Conservation (phyloP, 2,797 vertebrate genomes). For the Platyrinchus mystaceus region DNA sequence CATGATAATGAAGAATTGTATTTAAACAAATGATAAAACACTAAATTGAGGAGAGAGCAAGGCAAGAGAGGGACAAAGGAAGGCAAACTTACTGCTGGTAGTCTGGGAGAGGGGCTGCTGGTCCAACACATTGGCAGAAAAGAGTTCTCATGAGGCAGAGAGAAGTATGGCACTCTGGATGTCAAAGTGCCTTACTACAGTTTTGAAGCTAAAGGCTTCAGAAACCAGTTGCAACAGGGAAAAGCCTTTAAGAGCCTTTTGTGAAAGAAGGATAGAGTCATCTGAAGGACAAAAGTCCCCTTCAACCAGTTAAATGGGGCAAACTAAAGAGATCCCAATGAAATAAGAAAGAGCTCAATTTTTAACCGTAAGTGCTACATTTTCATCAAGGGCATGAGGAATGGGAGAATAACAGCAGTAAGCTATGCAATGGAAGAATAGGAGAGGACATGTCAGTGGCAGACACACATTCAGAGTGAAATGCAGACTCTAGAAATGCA, state of each 20-base stretch:
- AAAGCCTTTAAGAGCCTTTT: not conserved
- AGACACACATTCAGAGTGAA: not conserved
- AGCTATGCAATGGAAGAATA: not conserved
- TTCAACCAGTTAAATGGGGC: not conserved
- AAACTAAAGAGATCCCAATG: not conserved
- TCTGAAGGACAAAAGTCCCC: not conserved
- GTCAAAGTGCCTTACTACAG: not conserved
- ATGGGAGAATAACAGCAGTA: not conserved
- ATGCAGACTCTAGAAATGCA: not conserved
- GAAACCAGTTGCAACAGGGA: not conserved
- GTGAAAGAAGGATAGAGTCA: not conserved
- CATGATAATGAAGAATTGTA: not conserved
- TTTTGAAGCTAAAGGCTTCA: not conserved
- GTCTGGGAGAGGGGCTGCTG: not conserved
- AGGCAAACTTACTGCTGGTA: not conserved
- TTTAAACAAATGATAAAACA: not conserved
- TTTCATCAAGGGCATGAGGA: not conserved
- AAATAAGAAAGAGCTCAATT: not conserved
- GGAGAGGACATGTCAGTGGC: not conserved
- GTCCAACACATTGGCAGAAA: not conserved
- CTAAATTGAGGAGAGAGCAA: not conserved
- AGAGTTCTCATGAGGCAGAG: not conserved
- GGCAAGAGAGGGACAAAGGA: not conserved
- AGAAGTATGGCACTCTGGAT: not conserved
- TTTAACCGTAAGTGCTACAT: accelerated